phyloP scores from a whole-genome alignment of 2,797 vertebrate species.

The Amniataba percoides region DNA sequence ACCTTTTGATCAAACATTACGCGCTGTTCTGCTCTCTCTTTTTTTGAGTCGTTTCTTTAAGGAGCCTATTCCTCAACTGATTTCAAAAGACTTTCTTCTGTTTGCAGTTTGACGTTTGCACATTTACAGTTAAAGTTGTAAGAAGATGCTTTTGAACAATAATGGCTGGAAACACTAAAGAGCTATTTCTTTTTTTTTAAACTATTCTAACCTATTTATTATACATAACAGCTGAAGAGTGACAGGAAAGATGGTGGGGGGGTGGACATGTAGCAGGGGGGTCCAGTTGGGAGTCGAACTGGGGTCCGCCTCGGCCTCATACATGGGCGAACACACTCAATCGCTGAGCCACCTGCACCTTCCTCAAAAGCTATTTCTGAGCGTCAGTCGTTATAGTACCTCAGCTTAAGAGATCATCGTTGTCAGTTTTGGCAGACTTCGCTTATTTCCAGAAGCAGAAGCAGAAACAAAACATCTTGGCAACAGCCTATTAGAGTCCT shows the following conservation, averaged over 20 bases:
- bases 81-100: not conserved
- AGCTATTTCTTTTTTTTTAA: constrained; percentile 19
- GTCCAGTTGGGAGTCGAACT: too few species aligned
- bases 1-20: constrained; percentile 53
- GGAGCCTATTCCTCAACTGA: not conserved
- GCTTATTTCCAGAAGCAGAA: not conserved
- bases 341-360: too few species aligned
- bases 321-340: too few species aligned
- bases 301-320: too few species aligned
- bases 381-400: not conserved
- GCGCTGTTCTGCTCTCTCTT: constrained; percentile 26
- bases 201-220: too few species aligned
- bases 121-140: not conserved
- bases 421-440: constrained; percentile 14
- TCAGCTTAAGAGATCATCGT: constrained; percentile 13
- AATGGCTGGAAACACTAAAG: not conserved
- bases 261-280: too few species aligned
- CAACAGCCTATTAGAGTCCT: constrained; percentile 17
- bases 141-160: not conserved
- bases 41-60: not conserved
- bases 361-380: constrained; percentile 11
- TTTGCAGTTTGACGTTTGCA: too few species aligned
- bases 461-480: constrained; percentile 22
- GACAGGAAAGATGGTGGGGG: too few species aligned
- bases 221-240: too few species aligned